Conservation (phyloP, 2,888 invertebrate genomes). For the Cryptocephalus primarius region DNA sequence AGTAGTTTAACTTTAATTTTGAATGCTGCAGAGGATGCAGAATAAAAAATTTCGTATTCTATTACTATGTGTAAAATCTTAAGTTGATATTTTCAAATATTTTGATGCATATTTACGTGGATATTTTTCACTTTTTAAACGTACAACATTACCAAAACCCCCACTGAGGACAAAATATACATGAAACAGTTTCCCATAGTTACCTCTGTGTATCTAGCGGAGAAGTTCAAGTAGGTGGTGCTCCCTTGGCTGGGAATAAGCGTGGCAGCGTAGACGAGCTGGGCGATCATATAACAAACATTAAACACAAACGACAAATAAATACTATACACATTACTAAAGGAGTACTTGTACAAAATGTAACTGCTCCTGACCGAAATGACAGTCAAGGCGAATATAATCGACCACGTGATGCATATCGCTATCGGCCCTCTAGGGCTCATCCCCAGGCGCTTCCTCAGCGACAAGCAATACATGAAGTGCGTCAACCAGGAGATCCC, state of each 20-base stretch:
- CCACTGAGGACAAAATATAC: neutral
- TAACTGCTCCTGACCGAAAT: slow-evolving; percentile 59
- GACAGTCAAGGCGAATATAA: slow-evolving; percentile 54
- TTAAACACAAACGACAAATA: slow-evolving; percentile 47
- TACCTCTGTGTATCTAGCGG: slow-evolving; percentile 21
- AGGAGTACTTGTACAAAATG: slow-evolving; percentile 33
- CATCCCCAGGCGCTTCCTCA: slow-evolving; percentile 51
- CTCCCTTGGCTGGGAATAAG: slow-evolving; percentile 52
- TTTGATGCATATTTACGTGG: neutral
- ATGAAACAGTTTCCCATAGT: slow-evolving; percentile 6
- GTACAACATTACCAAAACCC: too few relatives aligned
- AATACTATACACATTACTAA: slow-evolving; percentile 26
- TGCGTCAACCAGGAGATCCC: slow-evolving; percentile 75
- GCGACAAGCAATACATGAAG: slow-evolving; percentile 58
- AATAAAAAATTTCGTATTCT: neutral
- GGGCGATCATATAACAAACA: slow-evolving; percentile 49
- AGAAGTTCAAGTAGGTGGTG: slow-evolving; percentile 36
- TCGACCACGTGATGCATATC: slow-evolving; percentile 57
- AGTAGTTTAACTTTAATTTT: too few relatives aligned
- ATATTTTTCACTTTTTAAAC: too few relatives aligned
- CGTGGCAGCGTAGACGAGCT: slow-evolving; percentile 58
- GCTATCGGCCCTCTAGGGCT: slow-evolving; percentile 65
- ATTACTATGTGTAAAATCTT: neutral
- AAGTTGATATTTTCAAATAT: neutral
- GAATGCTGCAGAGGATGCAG: too few relatives aligned